Conservation (phyloP, 2,888 invertebrate species). For the Apoderus coryli region DNA sequence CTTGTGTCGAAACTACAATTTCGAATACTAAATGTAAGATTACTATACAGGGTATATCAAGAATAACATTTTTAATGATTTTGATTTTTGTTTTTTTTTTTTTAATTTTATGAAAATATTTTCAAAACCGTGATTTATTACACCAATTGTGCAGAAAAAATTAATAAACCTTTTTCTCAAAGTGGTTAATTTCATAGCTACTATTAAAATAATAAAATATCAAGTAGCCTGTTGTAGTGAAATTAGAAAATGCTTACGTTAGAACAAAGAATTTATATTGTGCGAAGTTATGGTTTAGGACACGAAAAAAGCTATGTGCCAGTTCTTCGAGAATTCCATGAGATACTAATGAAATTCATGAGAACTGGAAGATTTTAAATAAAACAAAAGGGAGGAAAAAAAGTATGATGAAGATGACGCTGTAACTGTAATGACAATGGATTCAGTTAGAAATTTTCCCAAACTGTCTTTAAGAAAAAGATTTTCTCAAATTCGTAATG, state of each 20-base stretch:
- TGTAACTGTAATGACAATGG: conserved; percentile 3
- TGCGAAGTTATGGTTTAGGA: conserved; percentile 1
- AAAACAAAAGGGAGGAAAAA: not conserved
- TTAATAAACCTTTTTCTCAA: too few species aligned
- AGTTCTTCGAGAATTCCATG: conserved; percentile 1
- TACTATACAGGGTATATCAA: too few species aligned
- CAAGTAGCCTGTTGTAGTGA: too few species aligned
- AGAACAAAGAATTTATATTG: conserved; percentile 1
- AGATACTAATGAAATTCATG: conserved; percentile 3
- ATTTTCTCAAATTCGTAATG: not conserved
- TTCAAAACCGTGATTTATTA: too few species aligned
- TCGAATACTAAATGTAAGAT: too few species aligned
- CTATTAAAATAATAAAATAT: too few species aligned
- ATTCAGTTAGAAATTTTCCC: conserved; percentile 3
- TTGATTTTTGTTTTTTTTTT: too few species aligned
- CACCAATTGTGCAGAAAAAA: too few species aligned
- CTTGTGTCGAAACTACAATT: too few species aligned
- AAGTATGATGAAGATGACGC: conserved; percentile 3
- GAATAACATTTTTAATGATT: too few species aligned
- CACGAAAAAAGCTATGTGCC: conserved; percentile 1
- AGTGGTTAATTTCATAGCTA: too few species aligned
- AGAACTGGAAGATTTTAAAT: not conserved
- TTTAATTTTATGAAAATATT: too few species aligned
- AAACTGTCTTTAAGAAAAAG: conserved; percentile 1
- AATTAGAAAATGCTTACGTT: conserved; percentile 3